Percentiles rank a stretch among this genome's conserved stretches.
phyloP scores from a whole-genome alignment of 1,140 invertebrate species.

The Lysiphlebus fabarum region DNA sequence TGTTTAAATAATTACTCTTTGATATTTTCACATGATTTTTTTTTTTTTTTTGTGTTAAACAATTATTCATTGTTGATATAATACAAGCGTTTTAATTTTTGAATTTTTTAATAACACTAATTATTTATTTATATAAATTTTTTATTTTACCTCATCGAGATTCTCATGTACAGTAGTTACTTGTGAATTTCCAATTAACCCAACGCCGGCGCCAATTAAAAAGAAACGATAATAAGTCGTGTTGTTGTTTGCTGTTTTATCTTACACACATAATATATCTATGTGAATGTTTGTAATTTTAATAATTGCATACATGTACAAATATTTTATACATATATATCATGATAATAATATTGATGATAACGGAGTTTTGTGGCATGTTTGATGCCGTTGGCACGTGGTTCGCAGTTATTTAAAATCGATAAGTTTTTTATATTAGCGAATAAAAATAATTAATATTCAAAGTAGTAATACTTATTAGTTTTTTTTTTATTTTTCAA shows the following conservation, averaged over 20 bases:
- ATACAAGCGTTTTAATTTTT: slow-evolving; percentile 7
- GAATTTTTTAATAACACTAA: background rate
- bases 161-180: slow-evolving; percentile 20
- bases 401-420: too few species aligned
- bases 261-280: too few species aligned
- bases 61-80: slow-evolving; percentile 18
- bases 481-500: too few species aligned
- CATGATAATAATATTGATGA: too few species aligned
- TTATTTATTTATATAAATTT: slow-evolving; percentile 7
- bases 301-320: too few species aligned
- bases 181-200: slow-evolving; percentile 23
- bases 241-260: background rate
- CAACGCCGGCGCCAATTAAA: slow-evolving; percentile 24
- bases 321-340: too few species aligned
- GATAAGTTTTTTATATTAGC: too few species aligned
- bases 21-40: slow-evolving; percentile 8
- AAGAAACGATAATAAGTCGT: slow-evolving; percentile 19
- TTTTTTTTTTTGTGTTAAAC: slow-evolving; percentile 19
- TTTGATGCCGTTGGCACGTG: too few species aligned
- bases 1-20: background rate
- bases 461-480: too few species aligned
- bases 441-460: too few species aligned
- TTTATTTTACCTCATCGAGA: slow-evolving; percentile 13
- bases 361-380: too few species aligned
- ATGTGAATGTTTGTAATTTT: too few species aligned